Evolutionary conservation across 2,797 vertebrate species (phyloP).

Genomic region (Dicrostonyx torquatus): DNA sequence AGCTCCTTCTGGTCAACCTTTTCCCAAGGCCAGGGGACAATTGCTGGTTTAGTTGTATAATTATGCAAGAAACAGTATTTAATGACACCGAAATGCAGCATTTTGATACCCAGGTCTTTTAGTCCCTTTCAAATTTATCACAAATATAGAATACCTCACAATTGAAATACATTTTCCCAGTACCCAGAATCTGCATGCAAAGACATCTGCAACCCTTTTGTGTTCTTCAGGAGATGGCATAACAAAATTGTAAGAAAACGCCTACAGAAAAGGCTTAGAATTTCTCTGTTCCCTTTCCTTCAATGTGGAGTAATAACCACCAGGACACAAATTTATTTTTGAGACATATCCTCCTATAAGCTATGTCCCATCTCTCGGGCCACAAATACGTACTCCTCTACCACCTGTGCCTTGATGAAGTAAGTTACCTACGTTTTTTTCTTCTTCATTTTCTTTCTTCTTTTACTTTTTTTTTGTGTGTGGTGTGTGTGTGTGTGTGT

Average conservation of each 20-base stretch:
- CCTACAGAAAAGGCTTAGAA: neutral
- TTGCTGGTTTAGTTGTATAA: neutral
- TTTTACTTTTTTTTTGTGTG: neutral
- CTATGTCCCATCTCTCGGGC: neutral
- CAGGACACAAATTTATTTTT: neutral
- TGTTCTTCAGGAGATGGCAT: neutral
- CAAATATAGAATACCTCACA: neutral
- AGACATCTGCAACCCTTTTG: neutral
- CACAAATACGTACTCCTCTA: neutral
- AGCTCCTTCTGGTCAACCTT: neutral
- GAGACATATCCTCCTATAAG: neutral
- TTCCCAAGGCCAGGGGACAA: neutral
- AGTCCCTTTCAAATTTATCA: neutral
- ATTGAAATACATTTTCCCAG: neutral
- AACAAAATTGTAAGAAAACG: neutral
- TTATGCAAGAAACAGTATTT: neutral
- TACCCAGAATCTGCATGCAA: neutral
- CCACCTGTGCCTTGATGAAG: neutral
- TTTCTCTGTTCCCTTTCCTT: constrained; percentile 16
- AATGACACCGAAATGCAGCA: neutral
- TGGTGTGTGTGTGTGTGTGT: neutral
- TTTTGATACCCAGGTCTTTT: neutral
- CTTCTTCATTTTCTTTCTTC: neutral
- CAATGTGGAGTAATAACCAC: neutral
- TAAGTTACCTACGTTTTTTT: neutral